Evolutionary conservation across 2,797 vertebrate species (phyloP), one percentile per base, ranked within the genome.

Genomic region (Gallirallus australis): DNA sequence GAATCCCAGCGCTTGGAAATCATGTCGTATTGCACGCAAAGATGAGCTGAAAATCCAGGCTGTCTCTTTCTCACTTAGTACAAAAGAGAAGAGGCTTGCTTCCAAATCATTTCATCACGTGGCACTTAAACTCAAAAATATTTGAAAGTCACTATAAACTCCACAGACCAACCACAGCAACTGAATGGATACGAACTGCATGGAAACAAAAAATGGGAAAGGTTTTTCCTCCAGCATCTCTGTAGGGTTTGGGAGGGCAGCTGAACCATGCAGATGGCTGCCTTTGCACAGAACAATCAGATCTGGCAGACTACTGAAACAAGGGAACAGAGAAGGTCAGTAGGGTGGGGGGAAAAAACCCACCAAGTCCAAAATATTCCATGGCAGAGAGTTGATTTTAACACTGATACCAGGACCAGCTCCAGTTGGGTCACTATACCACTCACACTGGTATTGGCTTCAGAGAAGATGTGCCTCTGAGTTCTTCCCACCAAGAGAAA

Each of bases 161-260:
- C 76, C 60, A 65, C 28, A 82, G 33, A 76, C n/a, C 14, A 39
- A 24, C 12, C 27, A 50, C 12, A 48, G 8, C 18, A 90, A 68
- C 7, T 47, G 20, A 70, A 70, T 24, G 20, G 21, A 42, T 61
- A 56, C 2, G 15, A 91, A 82, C 15, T 21, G 18, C 17, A 53
- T 1, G 17, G 5, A 10, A 7, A 24, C 47, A 33, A 11, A 40
- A 70, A 47, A 35, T 3, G 35, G 9, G 2, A 0, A 76, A 12
- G 14, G 9, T 69, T 52, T 45, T 84, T 65, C 33, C 33, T 59
- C 61, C 25, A 48, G 30, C 23, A 64, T 37, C 47, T 82, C 37
- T 25, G 5, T 54, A 28, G 1, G 2, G 66, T 82, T 73, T 63
- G 23, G 59, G 48, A 90, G 75, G 25, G 25, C 9, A 69, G n/a